Base-by-base conservation (phyloP, 2,113 vertebrate species). In the Oophaga pumilio region DNA sequence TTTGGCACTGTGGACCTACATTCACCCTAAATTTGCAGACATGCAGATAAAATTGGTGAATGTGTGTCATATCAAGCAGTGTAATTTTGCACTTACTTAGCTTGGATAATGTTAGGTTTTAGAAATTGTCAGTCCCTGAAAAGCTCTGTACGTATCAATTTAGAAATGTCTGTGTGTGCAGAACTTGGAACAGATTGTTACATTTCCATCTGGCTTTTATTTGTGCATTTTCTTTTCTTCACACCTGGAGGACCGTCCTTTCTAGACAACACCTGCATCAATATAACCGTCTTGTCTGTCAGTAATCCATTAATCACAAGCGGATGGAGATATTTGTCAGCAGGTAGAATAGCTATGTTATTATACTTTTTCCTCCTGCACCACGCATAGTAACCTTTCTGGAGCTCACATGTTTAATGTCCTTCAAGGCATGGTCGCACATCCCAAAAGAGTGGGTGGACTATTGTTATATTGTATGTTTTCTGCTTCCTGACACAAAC, bases 71-170 rank as follows among this genome's bases (percentile, higher is more conserved):
- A 18, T 79, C 52, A 82, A 53, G 56, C 56, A 74, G 56, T 82
- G 18, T 57, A 87, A 87, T 80, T 80, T 80, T 69, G 62, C 76
- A 80, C 85, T 87, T 87, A 87, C 79, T 87, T 80, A 80, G 76
- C 85, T 49, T 80, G 56, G 62, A 87, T 87, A 87, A 87, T 87
- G 77, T 59, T 87, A 80, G 85, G 85, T 71, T 87, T 80, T 53
- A 15, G 76, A 87, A 87, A 87, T 71, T 87, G 85, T 80, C 64
- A 80, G 49, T 57, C 62, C 76, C 85, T 87, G 79, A 82, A 87
- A 82, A 82, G 86, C 68, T 82, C 56, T 82, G 78, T 64, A 87
- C 82, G 85, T 82, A 81, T 87, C 77, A 74, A 82, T 87, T 76
- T 82, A 87, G 79, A 82, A 62, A 82, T 82, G 60, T 86, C 26